A percentile compares a stretch with the other conserved stretches of the same genome.
Evolutionary conservation across 2,888 invertebrate genomes (phyloP).

Genomic region (Parthenolecanium corni): DNA sequence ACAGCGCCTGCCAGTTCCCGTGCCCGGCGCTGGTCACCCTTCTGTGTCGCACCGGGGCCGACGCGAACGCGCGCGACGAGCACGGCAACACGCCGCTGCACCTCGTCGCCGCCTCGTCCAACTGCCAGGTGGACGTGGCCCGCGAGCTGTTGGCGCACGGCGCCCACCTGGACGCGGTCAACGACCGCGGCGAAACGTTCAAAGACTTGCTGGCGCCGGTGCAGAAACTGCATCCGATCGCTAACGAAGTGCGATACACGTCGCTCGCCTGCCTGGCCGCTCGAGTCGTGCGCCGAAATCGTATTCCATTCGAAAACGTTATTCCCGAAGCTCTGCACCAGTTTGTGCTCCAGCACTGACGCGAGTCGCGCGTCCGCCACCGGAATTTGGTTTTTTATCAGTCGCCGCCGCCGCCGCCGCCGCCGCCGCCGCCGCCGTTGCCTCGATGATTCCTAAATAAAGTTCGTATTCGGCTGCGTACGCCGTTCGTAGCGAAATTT

Average conservation of each 20-base stretch:
- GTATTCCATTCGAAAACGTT: constrained; percentile 36
- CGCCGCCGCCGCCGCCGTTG: too few relatives aligned
- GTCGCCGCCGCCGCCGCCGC: too few relatives aligned
- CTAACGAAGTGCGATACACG: constrained; percentile 66
- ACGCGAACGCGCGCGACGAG: constrained; percentile 65
- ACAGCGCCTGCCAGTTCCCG: constrained; percentile 60
- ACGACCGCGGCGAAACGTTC: constrained; percentile 64
- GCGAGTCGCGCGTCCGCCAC: too few relatives aligned
- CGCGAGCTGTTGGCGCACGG: constrained; percentile 63
- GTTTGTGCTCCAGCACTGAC: constrained; percentile 13
- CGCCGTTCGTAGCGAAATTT: too few relatives aligned
- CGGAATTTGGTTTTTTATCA: too few relatives aligned
- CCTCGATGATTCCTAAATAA: too few relatives aligned
- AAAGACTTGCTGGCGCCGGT: constrained; percentile 47
- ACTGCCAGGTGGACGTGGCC: constrained; percentile 47
- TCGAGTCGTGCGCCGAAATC: constrained; percentile 48
- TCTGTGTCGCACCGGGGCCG: constrained; percentile 69
- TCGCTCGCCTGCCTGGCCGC: constrained; percentile 79
- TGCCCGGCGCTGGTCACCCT: constrained; percentile 57
- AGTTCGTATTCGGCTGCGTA: too few relatives aligned
- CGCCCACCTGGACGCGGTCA: constrained; percentile 73
- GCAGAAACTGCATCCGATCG: constrained; percentile 46
- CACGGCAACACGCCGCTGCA: constrained; percentile 82
- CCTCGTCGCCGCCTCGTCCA: constrained; percentile 52
- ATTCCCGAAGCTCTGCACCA: constrained; percentile 29